A percentile compares a stretch with the other conserved stretches of the same genome.
phyloP scores from a whole-genome alignment of 2,888 invertebrate genomes.

The Cantharis nigra region DNA sequence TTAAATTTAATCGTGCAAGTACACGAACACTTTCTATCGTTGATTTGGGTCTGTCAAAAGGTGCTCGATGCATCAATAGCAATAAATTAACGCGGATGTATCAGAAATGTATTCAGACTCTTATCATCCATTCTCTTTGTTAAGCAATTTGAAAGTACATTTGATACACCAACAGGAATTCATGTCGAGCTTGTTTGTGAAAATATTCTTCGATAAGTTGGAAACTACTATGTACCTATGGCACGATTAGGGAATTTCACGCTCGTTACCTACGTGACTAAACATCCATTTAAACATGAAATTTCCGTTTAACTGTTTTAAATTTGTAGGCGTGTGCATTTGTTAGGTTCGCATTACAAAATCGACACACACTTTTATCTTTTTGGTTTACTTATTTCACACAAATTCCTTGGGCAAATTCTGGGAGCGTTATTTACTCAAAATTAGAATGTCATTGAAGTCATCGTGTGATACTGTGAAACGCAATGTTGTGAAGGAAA shows the following conservation, averaged over 20 bases:
- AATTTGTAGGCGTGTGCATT: background rate
- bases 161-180: background rate
- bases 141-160: background rate
- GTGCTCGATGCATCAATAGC: background rate
- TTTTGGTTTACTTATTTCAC: background rate
- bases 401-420: background rate
- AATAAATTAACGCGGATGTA: background rate
- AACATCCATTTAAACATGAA: background rate
- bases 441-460: background rate
- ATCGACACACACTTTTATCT: background rate
- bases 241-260: background rate
- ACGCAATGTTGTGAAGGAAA: background rate
- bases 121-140: background rate
- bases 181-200: background rate
- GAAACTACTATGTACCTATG: background rate
- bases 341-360: background rate
- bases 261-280: background rate
- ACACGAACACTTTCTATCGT: background rate
- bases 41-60: background rate
- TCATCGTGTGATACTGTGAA: background rate
- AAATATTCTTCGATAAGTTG: background rate
- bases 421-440: background rate
- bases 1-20: background rate
- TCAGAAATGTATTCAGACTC: background rate
- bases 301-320: background rate